A percentile compares a stretch with the other conserved stretches of the same genome.
Conservation (phyloP, 2,888 invertebrate species). For the Patella pellucida region DNA sequence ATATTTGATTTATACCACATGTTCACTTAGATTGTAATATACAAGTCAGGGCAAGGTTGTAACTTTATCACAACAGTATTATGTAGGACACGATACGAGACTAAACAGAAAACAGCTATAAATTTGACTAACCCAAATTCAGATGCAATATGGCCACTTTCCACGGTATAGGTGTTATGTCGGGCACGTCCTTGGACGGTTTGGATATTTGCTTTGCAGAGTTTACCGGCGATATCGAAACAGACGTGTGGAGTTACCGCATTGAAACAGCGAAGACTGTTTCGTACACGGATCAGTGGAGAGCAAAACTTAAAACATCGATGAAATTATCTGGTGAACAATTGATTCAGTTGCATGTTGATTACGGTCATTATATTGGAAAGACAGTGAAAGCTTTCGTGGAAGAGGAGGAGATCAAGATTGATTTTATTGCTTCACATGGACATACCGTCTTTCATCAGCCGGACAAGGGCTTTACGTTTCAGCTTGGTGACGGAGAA, state of each 20-base stretch:
- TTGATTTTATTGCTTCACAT: constrained; percentile 60
- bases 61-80: too few relatives aligned
- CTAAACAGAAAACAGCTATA: too few relatives aligned
- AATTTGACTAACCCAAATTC: too few relatives aligned
- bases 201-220: constrained; percentile 64
- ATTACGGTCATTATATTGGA: constrained; percentile 63
- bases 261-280: constrained; percentile 54
- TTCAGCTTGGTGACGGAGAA: constrained; percentile 66
- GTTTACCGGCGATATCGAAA: constrained; percentile 56
- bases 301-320: constrained; percentile 47
- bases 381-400: constrained; percentile 47
- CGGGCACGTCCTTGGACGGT: constrained; percentile 65
- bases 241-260: constrained; percentile 60
- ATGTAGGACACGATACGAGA: too few relatives aligned
- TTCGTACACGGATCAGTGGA: constrained; percentile 51
- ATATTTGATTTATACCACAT: too few relatives aligned
- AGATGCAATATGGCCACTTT: constrained; percentile 51
- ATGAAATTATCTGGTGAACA: constrained; percentile 47
- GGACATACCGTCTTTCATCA: constrained; percentile 68
- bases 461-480: constrained; percentile 58
- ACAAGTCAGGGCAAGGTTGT: too few relatives aligned
- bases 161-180: constrained; percentile 64
- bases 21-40: too few relatives aligned
- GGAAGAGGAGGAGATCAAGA: constrained; percentile 30
- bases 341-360: constrained; percentile 56